These are phyloP conservation scores for Oncorhynchus keta DNA, from an alignment of 2,113 vertebrate species.

Conservation along the genomic window DNA sequence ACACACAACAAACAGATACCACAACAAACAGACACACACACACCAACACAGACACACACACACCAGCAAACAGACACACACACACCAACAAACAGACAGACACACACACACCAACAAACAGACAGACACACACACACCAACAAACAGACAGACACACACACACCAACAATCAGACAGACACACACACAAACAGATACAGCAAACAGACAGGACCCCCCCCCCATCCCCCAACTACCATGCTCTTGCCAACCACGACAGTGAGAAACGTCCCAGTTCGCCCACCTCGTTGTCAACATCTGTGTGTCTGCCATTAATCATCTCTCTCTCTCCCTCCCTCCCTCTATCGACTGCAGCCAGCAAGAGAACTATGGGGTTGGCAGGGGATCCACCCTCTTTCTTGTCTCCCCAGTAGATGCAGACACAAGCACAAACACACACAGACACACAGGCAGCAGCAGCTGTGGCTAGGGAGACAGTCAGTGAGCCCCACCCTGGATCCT, in stretches of 20 bases:
- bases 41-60: constrained; percentile 22
- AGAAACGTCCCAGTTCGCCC: no score
- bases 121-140: constrained; percentile 18
- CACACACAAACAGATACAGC: constrained; percentile 4
- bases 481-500: neutral
- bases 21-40: constrained; percentile 7
- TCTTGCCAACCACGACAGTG: neutral
- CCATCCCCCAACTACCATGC: neutral
- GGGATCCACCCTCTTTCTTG: no score
- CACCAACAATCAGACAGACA: neutral
- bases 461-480: neutral
- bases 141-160: no score
- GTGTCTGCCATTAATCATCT: no score
- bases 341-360: no score
- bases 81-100: neutral
- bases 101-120: constrained; percentile 8
- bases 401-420: no score
- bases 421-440: constrained; percentile 5
- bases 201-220: no score
- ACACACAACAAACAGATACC: no score
- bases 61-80: neutral
- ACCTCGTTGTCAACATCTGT: no score
- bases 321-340: no score
- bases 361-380: no score
- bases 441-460: constrained; percentile 27